phyloP scores from a whole-genome alignment of 2,888 invertebrate genomes.

The Diloba caeruleocephala region DNA sequence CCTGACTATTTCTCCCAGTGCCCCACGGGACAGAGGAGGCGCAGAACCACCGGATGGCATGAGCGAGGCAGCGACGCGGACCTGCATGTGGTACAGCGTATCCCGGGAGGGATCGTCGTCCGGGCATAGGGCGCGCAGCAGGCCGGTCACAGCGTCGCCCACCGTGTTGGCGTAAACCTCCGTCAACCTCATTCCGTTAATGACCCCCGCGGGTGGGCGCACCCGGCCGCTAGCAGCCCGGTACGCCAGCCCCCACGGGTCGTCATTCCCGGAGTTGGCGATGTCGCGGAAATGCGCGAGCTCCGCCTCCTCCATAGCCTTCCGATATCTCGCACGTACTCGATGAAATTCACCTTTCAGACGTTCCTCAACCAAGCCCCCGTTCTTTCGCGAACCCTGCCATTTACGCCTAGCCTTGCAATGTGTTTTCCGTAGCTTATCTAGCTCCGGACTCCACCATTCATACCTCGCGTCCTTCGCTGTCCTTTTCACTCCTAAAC shows the following conservation, averaged over 20 bases:
- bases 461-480: slow-evolving; percentile 16
- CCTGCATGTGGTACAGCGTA: slow-evolving; percentile 38
- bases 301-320: slow-evolving; percentile 17
- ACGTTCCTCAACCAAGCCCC: not conserved
- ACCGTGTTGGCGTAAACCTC: slow-evolving; percentile 19
- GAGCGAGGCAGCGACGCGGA: slow-evolving; percentile 40
- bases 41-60: slow-evolving; percentile 37
- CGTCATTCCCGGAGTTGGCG: not conserved
- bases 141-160: slow-evolving; percentile 27
- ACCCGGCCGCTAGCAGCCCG: slow-evolving; percentile 36
- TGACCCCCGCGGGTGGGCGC: slow-evolving; percentile 37
- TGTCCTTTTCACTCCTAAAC: not conserved
- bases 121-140: slow-evolving; percentile 30
- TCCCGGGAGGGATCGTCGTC: slow-evolving; percentile 49
- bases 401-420: not conserved
- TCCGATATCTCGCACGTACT: not conserved
- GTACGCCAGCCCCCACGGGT: slow-evolving; percentile 52
- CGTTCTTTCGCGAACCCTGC: slow-evolving; percentile 3
- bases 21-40: slow-evolving; percentile 11
- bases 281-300: slow-evolving; percentile 1
- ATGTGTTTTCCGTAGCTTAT: not conserved
- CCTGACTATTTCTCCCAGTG: slow-evolving; percentile 33
- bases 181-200: slow-evolving; percentile 22
- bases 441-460: slow-evolving; percentile 22
- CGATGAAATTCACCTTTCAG: not conserved